Base-by-base conservation (phyloP, 2,797 vertebrate genomes). In the Intellagama lesueurii region DNA sequence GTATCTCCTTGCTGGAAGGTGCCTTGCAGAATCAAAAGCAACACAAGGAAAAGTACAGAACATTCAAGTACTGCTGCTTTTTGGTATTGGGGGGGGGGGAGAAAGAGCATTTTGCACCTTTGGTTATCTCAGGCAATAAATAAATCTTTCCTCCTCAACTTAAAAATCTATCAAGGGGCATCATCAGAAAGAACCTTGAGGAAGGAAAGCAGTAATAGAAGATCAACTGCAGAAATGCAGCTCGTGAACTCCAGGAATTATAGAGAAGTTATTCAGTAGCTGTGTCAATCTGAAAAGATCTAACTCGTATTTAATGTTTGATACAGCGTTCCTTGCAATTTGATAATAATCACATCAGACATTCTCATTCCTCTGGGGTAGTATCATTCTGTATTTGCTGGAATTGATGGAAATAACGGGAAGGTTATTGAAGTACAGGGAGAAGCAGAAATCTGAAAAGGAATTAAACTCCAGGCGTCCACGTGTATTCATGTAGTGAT, bases 331-430 rank as follows among this genome's bases (percentile, higher is more conserved):
- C 40, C n/a, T 73, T 85, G 89, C 80, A 73, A 47, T 78, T 88
- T 89, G 78, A 81, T 91, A 28, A 78, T 91, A 22, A 79, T 92
- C 30, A 32, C 60, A 83, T 86, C 72, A 49, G 88, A 70, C 32
- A 19, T 40, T 90, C 26, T 90, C 60, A 72, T 77, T 68, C 12
- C 68, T 89, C 76, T 91, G 77, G 76, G 49, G 86, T 40, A 72
- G 44, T 87, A 26, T n/a, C 89, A 89, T 90, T 66, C 24, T 82
- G 87, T 85, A 47, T 9, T 84, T 47, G 44, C 30, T 86, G 1
- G 47, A 35, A n/a, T 17, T 90, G 80, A 75, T 12, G 64, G 11
- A 73, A 72, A 49, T 56, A 84, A 89, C 30, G 87, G 28, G 32
- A 88, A 85, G 19, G 32, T 86, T 76, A 88, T 90, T 19, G 89